Evolutionary conservation across 1,140 invertebrate species (phyloP), one percentile per base, ranked within the genome.

Genomic region (Monochamus saltuarius): DNA sequence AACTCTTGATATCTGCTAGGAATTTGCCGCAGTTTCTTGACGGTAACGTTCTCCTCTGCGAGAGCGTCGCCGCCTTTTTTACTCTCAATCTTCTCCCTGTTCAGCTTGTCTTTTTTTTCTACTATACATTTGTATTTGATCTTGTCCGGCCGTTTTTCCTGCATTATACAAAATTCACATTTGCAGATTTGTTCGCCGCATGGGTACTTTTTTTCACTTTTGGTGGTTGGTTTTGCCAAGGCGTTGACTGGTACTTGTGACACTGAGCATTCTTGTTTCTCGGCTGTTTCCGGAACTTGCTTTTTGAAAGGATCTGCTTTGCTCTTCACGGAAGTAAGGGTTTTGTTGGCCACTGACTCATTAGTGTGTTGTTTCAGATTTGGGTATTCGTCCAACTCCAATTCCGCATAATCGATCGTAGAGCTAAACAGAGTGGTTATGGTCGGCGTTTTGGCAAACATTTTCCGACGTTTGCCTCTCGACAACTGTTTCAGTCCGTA

Each of bases 1-100:
- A 68, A 71, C 47, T 56, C 67, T 47, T 67, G 63, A 42, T 58
- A 68, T 51, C 57, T 64, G 6, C 39, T 14, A 13, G 67, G 62
- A 14, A 70, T 56, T 35, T 57, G 51, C 19, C 40, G 40, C 19
- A 62, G 38, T 49, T 57, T 62, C 39, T 56, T 61, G 17, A 51
- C 13, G 16, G 50, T 52, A 10, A 37, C 1, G 29, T 50, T 39
- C 14, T 13, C 17, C 19, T 36, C 54, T 39, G 22, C 22, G 6
- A 29, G 22, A 3, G 6, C 6, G 6, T 29, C 22, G 2, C 2
- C 22, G 2, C 22, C 22, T 29, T 29, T 29, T 29, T 6, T 29
- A 3, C 6, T 29, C 2, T 6, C 22, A 29, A 29, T 29, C 6
- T 29, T 29, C 6, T 29, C 22, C 22, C 22, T 29, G 22, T 3